These are phyloP conservation scores for Syngnathus floridae DNA, from an alignment of 2,113 vertebrate species.

Conservation along the genomic window DNA sequence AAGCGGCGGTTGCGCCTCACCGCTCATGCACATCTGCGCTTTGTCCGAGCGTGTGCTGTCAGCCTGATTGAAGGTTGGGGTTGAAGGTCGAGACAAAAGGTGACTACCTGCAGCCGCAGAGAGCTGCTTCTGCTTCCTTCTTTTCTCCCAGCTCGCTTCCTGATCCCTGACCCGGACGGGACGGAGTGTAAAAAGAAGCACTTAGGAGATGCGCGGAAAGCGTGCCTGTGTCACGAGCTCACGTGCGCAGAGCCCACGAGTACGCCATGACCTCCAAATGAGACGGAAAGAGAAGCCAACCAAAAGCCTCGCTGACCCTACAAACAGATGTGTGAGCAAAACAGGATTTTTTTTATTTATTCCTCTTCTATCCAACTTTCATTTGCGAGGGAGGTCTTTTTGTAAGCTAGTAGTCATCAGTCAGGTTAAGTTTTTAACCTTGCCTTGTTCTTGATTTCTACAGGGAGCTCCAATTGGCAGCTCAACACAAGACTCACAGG, in stretches of 20 bases:
- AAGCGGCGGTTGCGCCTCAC: not conserved
- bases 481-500: conserved; percentile 22
- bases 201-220: conserved; percentile 36
- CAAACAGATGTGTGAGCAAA: conserved; percentile 19
- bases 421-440: conserved; percentile 29
- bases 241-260: conserved; percentile 5
- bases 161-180: conserved; percentile 46
- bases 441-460: conserved; percentile 38
- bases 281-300: conserved; percentile 32
- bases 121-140: conserved; percentile 65
- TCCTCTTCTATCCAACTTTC: conserved; percentile 2
- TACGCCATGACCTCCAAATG: conserved; percentile 31
- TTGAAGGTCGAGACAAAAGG: conserved; percentile 55
- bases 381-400: not conserved
- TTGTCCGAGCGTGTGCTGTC: conserved; percentile 47
- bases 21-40: conserved; percentile 50
- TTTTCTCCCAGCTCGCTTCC: conserved; percentile 60
- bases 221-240: conserved; percentile 29
- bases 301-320: conserved; percentile 17
- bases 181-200: conserved; percentile 40
- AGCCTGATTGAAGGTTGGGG: conserved; percentile 42
- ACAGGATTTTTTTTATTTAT: conserved; percentile 1
- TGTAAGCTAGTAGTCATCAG: conserved; percentile 9
- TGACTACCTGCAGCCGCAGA: conserved; percentile 60
- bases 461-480: conserved; percentile 46